Percentiles rank a stretch among this genome's conserved stretches.
Conservation (phyloP, 2,797 vertebrate genomes). For the Aythya fuligula region DNA sequence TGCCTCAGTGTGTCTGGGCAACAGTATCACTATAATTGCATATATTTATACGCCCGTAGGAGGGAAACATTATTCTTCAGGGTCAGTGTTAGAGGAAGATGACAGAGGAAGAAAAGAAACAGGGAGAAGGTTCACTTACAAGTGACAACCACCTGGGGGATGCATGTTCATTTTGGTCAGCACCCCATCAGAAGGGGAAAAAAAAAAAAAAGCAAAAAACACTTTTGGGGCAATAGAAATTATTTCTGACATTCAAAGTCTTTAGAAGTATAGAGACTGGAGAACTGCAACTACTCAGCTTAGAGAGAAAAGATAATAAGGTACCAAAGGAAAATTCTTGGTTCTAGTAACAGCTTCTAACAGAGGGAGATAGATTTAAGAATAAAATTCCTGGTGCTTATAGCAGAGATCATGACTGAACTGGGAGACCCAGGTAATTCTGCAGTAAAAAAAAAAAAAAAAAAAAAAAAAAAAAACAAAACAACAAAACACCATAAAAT, state of each 20-base stretch:
- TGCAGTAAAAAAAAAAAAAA: not conserved
- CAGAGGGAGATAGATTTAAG: not conserved
- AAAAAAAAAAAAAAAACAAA: too few species aligned
- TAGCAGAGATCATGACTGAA: not conserved
- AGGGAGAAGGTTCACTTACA: not conserved
- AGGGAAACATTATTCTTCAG: not conserved
- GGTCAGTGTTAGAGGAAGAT: not conserved
- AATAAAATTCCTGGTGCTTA: not conserved
- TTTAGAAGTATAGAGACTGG: not conserved
- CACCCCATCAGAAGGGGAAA: accelerated
- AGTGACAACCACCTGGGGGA: not conserved
- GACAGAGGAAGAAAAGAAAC: not conserved
- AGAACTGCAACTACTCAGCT: not conserved
- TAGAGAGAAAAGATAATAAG: not conserved
- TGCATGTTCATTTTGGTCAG: not conserved
- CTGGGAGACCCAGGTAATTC: not conserved
- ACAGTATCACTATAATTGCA: not conserved
- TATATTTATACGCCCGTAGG: not conserved
- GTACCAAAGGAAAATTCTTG: not conserved
- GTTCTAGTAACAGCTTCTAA: not conserved
- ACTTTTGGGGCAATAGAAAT: not conserved
- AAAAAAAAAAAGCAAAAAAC: too few species aligned
- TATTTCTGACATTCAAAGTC: not conserved
- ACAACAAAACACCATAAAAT: not conserved
- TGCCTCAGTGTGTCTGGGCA: not conserved